Conservation (phyloP, 1,140 invertebrate genomes). For the Heliothis subflexa region DNA sequence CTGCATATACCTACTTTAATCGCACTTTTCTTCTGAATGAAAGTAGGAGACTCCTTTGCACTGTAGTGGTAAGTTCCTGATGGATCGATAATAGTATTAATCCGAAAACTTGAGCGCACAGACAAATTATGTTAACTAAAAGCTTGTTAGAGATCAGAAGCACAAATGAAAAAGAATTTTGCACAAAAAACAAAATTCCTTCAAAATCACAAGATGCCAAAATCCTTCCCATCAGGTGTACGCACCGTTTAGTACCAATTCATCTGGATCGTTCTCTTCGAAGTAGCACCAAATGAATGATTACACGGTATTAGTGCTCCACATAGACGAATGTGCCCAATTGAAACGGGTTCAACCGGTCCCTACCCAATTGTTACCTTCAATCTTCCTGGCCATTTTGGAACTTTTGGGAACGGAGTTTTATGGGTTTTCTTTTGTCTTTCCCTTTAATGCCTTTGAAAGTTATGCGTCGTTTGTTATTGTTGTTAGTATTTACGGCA, state of each 20-base stretch:
- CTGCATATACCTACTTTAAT: no score
- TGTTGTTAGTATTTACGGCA: slow-evolving; percentile 29
- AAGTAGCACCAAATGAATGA: slow-evolving; percentile 37
- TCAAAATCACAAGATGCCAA: not conserved
- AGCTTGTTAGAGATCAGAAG: no score
- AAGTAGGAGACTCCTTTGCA: no score
- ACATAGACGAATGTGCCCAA: slow-evolving; percentile 38
- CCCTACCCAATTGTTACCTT: slow-evolving; percentile 38
- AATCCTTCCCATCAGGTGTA: slow-evolving; percentile 2
- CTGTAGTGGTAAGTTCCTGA: no score
- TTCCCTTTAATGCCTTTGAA: not conserved
- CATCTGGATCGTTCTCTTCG: slow-evolving; percentile 13
- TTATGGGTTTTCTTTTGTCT: slow-evolving; percentile 44
- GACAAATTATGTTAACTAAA: no score
- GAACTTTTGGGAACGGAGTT: slow-evolving; percentile 25
- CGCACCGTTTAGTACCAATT: slow-evolving; percentile 38
- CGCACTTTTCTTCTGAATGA: no score
- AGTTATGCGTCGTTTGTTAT: slow-evolving; percentile 22
- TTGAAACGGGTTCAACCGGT: slow-evolving; percentile 33
- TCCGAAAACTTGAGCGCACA: no score
- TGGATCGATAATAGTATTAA: no score
- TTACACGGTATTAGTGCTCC: slow-evolving; percentile 17
- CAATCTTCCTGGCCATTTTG: slow-evolving; percentile 1
- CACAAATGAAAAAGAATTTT: no score
- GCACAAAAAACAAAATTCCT: not conserved